Base-by-base conservation (phyloP, 2,888 invertebrate genomes). In the Acanthosepion pharaonis region DNA sequence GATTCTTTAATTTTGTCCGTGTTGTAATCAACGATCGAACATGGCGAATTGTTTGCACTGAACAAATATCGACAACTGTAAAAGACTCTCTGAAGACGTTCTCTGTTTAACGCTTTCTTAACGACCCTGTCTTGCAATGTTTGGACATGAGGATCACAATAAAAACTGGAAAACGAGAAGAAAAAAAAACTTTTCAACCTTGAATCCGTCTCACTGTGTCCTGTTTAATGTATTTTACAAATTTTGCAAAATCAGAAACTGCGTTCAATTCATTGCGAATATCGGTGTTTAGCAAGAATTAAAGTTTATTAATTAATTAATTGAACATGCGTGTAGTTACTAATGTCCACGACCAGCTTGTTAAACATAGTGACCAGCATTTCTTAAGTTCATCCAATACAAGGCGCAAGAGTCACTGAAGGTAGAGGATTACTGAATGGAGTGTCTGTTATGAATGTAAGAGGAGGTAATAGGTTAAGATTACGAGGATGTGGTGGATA, bases 11-110 rank as follows among this genome's bases (percentile, higher is more conserved):
- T 78, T 78, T 78, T n/a, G 78, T 78, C 78, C n/a, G 11, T 78
- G n/a, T 78, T 78, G 78, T 78, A 78, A 78, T 78, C 78, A 78
- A n/a, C 78, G 78, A 28, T 78, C 78, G 78, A 78, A 78, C 78
- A 78, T 28, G 78, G 78, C n/a, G 78, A 78, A 18, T n/a, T 78
- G 78, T 78, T 78, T 78, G n/a, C 78, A 78, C 78, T n/a, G 78
- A 78, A 78, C 78, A 78, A 78, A 78, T 78, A 78, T 78, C 28
- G 78, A 8, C 28, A 78, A 64, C 25, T 64, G 28, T 78, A 11
- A 8, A 28, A 78, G 78, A n/a, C n/a, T n/a, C 28, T n/a, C n/a
- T 78, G n/a, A n/a, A 55, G 55, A 15, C 55, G 55, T 55, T 55
- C 55, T 20, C 42, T 55, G 55, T 55, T 55, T 15, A 55, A 55